Evolutionary conservation across 2,797 vertebrate genomes (phyloP).

Genomic region (Sebastes alutus): DNA sequence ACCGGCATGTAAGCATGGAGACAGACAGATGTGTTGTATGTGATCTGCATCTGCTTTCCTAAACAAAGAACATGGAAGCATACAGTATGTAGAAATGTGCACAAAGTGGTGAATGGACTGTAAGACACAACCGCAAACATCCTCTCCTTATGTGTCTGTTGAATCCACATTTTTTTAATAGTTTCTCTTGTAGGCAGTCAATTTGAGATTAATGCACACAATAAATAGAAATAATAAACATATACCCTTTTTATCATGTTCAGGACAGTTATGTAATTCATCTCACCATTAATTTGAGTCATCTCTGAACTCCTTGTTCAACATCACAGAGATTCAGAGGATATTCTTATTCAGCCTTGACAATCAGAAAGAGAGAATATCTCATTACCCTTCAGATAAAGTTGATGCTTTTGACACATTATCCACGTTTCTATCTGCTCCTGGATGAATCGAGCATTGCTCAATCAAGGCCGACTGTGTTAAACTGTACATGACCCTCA

Average conservation of each 20-base stretch:
- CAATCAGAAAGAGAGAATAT: neutral
- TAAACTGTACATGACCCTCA: neutral
- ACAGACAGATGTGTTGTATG: neutral
- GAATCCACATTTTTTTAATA: neutral
- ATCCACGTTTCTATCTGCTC: neutral
- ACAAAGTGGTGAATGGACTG: neutral
- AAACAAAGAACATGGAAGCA: neutral
- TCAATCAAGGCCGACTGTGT: neutral
- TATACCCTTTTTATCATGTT: neutral
- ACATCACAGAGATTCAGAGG: neutral
- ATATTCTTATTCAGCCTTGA: neutral
- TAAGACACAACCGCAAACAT: neutral
- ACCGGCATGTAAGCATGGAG: slow-evolving; percentile 2
- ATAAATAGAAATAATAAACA: neutral
- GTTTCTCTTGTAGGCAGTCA: neutral
- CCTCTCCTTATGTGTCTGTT: neutral
- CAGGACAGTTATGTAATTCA: neutral
- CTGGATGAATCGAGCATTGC: neutral
- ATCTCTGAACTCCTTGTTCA: neutral
- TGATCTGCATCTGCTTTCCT: neutral
- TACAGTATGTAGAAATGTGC: neutral
- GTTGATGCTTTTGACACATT: neutral
- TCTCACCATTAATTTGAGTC: neutral
- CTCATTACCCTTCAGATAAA: neutral
- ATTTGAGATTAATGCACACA: neutral